Base-by-base conservation (phyloP, 2,888 invertebrate genomes). In the Polyommatus iphigenia region DNA sequence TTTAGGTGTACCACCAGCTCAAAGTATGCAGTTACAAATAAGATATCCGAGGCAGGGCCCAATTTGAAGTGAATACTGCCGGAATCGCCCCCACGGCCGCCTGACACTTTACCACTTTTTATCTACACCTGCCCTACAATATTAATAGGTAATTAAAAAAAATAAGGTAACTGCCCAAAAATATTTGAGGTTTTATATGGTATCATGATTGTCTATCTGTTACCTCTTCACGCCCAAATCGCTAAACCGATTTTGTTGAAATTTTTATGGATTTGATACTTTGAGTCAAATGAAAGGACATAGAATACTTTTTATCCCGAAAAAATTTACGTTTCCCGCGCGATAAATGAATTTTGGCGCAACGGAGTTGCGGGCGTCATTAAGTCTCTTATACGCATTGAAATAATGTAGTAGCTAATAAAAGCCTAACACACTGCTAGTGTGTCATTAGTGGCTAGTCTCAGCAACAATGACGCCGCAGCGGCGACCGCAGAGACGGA, bases 11-110 rank as follows among this genome's bases (percentile, higher is more conserved):
- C 5, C 71, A 13, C 78, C 6, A n/a, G 32, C 78, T 71, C 77
- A 59, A 73, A 3, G 50, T 78, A 20, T 73, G 50, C 67, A 59
- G 78, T 80, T 78, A 80, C 62, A 77, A 78, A 59, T 73, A 50
- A 73, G 73, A 73, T n/a, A 73, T 50, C 73, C 3, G 46, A 50
- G 73, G 73, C 46, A 24, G 73, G 1, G 6, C 73, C 73, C 73
- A 73, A 73, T 50, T 73, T 50, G 24, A 46, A 50, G 13, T 24
- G 24, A 73, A 73, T 73, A 50, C 50, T 46, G 20, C 20, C 46
- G 41, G 24, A 50, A 50, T 73, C 2, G 5, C 46, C 73, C 24
- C 73, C 46, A 18, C 20, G 46, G 46, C 24, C 15, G 6, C 6
- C 20, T 13, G 73, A 10, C 13, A 76, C 36, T 76, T 62, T 62